Conservation (phyloP, 2,888 invertebrate species). For the Acanthococcus lagerstroemiae region DNA sequence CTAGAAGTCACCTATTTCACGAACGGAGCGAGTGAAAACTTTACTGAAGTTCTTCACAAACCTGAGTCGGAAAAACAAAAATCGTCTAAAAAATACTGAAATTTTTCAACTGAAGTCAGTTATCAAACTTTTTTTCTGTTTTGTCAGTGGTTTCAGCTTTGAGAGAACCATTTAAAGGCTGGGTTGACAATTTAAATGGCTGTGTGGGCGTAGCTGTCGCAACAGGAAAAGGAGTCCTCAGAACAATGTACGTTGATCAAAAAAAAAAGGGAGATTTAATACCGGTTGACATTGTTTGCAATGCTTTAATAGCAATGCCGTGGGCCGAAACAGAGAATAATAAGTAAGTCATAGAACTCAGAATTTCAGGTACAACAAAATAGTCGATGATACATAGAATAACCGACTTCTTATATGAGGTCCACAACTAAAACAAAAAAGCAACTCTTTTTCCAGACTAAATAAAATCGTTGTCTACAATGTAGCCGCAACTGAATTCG, state of each 20-base stretch:
- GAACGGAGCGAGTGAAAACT: too few species aligned
- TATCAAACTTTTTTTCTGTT: neutral
- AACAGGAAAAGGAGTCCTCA: neutral
- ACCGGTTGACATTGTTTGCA: neutral
- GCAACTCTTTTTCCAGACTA: too few species aligned
- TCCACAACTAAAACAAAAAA: too few species aligned
- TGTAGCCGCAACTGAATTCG: conserved; percentile 71
- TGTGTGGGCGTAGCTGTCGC: neutral
- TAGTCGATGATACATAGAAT: too few species aligned
- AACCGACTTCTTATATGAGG: too few species aligned
- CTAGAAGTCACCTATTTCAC: too few species aligned
- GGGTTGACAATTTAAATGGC: neutral
- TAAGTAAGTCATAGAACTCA: too few species aligned
- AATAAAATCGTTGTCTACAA: conserved; percentile 71
- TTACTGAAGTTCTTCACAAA: too few species aligned
- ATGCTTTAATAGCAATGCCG: neutral
- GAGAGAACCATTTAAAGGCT: neutral
- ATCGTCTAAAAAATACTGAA: too few species aligned
- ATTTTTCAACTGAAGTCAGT: neutral
- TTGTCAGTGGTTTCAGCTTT: neutral
- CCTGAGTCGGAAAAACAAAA: too few species aligned
- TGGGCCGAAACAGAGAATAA: neutral
- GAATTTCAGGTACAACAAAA: too few species aligned
- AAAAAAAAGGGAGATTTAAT: neutral
- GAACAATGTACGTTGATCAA: neutral